Base-by-base conservation (phyloP, 2,113 vertebrate species). In the Archilochus colubris region DNA sequence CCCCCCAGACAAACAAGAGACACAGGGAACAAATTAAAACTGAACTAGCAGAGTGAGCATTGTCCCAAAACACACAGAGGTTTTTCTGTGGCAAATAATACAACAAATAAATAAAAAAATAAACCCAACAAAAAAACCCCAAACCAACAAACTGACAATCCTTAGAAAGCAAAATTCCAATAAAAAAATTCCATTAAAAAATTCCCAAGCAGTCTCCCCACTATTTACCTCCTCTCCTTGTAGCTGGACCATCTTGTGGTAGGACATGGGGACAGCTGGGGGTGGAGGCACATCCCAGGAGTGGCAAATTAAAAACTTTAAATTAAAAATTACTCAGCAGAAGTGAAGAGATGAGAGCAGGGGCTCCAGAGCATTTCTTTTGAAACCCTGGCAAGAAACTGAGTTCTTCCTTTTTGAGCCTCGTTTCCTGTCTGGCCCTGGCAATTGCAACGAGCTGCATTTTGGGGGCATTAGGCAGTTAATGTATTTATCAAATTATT, bases 401-500 rank as follows among this genome's bases (percentile, higher is more conserved):
- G 72, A 90, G 89, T 81, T 90, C 87, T 83, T 75, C 84, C 86
- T 94, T 61, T 61, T 48, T 53, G 55, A 83, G 68, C 5, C 80
- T 93, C 61, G 5, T 81, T 90, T 58, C 93, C 93, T 70, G 82
- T 86, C 94, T 72, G 33, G n/a, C 96, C 94, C 38, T 90, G 44
- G 93, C 89, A 95, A 93, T 94, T 30, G 31, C 92, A 96, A 96
- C 96, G 94, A 97, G 93, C 77, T 55, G 80, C 88, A 76, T 96
- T 96, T 96, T 92, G 92, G 92, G 86, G 83, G 95, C 86, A 91
- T 96, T 83, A 96, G 91, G 86, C 80, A 85, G 54, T 95, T 93
- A 89, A 96, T 94, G 84, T 89, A 96, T 94, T 95, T 95, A 96
- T 96, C 88, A 89, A 89, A 95, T 97, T 91, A 84, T 90, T 83